These are phyloP conservation scores for Busseola fusca DNA, from an alignment of 2,888 invertebrate species.

Conservation along the genomic window DNA sequence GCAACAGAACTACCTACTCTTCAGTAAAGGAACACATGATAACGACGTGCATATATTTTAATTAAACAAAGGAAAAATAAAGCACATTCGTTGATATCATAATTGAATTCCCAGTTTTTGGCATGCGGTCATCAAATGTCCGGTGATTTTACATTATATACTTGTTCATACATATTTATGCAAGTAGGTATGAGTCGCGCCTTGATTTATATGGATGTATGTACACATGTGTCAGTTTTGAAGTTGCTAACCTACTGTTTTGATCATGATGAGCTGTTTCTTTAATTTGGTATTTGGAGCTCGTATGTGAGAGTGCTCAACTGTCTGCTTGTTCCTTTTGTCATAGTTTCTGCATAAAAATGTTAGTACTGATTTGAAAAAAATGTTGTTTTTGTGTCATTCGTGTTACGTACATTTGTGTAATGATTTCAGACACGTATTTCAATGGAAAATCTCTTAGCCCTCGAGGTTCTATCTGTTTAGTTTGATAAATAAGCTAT, in stretches of 20 bases:
- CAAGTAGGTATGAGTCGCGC: constrained; percentile 23
- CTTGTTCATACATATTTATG: constrained; percentile 29
- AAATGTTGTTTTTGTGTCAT: not conserved
- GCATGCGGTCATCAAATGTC: constrained; percentile 47
- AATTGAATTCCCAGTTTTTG: constrained; percentile 57
- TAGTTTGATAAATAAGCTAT: not conserved
- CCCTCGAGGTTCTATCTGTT: not conserved
- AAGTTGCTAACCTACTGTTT: constrained; percentile 45
- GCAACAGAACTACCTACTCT: not conserved
- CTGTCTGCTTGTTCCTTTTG: not conserved
- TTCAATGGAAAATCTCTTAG: not conserved
- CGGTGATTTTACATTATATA: constrained; percentile 41
- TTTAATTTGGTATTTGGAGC: not conserved
- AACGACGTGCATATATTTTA: constrained; percentile 19
- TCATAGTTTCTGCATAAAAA: not conserved
- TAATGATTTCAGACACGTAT: not conserved
- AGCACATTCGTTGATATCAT: constrained; percentile 25
- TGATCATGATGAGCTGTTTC: constrained; percentile 7
- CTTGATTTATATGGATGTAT: constrained; percentile 10
- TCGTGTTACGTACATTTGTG: not conserved
- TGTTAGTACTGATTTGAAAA: not conserved
- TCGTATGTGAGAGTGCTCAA: not conserved
- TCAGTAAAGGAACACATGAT: constrained; percentile 16
- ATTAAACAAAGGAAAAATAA: constrained; percentile 31
- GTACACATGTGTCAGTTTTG: not conserved